Conservation (phyloP, 1,140 invertebrate species). For the Dendroctonus ponderosae region DNA sequence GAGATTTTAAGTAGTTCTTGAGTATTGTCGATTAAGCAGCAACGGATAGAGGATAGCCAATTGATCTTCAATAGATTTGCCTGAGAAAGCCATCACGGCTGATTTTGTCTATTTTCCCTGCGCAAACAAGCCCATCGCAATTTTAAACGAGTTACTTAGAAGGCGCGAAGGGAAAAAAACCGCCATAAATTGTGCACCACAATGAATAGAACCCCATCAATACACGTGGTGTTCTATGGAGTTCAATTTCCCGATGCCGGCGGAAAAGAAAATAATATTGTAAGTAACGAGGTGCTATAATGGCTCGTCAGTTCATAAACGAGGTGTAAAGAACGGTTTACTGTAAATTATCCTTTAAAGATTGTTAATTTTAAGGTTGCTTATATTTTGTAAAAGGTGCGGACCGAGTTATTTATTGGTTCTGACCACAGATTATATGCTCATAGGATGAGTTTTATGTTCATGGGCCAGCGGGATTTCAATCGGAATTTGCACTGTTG, state of each 20-base stretch:
- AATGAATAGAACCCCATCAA: conserved; percentile 6
- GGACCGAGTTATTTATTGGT: background rate
- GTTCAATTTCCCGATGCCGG: conserved; percentile 1
- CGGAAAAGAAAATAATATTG: conserved; percentile 9
- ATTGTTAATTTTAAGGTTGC: conserved; percentile 11
- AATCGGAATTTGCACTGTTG: no score
- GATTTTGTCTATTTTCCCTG: background rate
- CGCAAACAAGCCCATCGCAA: background rate
- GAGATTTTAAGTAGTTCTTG: no score
- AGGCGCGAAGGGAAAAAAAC: no score
- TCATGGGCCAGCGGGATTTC: no score
- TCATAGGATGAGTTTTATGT: no score
- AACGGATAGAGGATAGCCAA: no score
- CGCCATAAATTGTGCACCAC: background rate
- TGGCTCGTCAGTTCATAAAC: background rate
- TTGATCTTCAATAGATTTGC: no score
- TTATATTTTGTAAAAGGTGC: conserved; percentile 6
- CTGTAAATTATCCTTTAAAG: conserved; percentile 4
- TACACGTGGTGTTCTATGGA: background rate
- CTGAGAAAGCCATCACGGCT: no score
- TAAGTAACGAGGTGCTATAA: conserved; percentile 1
- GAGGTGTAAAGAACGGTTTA: conserved; percentile 4
- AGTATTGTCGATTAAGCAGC: no score
- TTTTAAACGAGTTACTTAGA: background rate
- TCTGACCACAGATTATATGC: conserved; percentile 1